Base-by-base conservation (phyloP, 2,797 vertebrate genomes). In the Periophthalmus magnuspinnatus region DNA sequence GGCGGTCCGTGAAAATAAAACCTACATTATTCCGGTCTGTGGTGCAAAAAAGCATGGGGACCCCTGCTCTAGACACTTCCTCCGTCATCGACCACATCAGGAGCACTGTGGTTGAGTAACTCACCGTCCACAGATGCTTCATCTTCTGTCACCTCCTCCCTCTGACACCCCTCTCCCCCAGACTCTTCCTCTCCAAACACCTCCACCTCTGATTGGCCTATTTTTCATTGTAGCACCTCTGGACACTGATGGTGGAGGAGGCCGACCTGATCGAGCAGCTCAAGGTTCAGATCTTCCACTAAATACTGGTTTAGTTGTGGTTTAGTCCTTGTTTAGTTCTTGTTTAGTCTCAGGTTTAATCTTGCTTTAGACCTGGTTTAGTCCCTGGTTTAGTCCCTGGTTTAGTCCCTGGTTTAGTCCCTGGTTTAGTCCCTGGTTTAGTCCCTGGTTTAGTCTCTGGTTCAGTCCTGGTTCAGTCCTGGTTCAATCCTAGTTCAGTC, bases 171-270 rank as follows among this genome's bases (percentile, higher is more conserved):
- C 2, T 6, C 6, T 2, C 6, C n/a, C n/a, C n/a, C n/a, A n/a
- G n/a, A n/a, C n/a, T n/a, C n/a, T n/a, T n/a, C 7, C n/a, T 54
- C 50, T 9, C 6, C 5, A 5, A 7, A 36, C 34, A 6, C 34
- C 6, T 54, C 5, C 52, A n/a, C 32, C 13, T 16, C 38, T 48
- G 7, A 64, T 28, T 48, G 7, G 6, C 14, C 5, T 64, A 21
- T 28, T 41, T 41, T 1, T 63, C 1, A 3, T 11, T 74, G 59
- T 80, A 99, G 98, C 97, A 99, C 77, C 94, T 99, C 38, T 99
- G 98, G 97, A 99, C 98, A 54, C 82, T 99, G 84, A 97, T 99
- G 97, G 97, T 99, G 69, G 97, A 98, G 75, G 97, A 99, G 85
- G 95, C 97, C 0, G 96, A 97, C 80, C 93, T 99, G 71, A 90